Conservation (phyloP, 2,797 vertebrate species). For the Novumbra hubbsi region DNA sequence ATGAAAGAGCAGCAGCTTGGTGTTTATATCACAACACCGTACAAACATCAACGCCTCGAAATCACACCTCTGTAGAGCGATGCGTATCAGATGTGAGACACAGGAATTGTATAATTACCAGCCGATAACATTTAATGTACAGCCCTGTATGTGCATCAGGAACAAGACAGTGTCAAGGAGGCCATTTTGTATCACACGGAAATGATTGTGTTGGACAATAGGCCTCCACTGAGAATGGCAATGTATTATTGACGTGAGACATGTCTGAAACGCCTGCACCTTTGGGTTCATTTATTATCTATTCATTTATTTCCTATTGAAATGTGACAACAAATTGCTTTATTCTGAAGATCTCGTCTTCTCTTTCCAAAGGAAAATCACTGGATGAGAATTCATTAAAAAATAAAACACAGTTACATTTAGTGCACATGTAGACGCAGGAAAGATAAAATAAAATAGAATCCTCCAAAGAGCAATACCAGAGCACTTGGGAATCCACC, state of each 20-base stretch:
- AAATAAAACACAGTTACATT: slow-evolving; percentile 25
- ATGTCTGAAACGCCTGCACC: neutral
- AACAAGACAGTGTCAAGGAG: neutral
- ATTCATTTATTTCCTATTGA: slow-evolving; percentile 40
- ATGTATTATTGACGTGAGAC: neutral
- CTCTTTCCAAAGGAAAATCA: slow-evolving; percentile 51
- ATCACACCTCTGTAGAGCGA: neutral
- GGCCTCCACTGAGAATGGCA: neutral
- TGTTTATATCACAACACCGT: neutral
- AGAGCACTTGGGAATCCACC: slow-evolving; percentile 1
- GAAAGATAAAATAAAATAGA: slow-evolving; percentile 27
- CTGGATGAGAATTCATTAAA: slow-evolving; percentile 28
- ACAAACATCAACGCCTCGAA: neutral
- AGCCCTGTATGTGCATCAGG: neutral
- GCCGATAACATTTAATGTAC: neutral
- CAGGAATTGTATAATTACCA: neutral
- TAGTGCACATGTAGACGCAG: slow-evolving; percentile 19
- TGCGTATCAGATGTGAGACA: neutral
- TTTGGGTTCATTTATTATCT: slow-evolving; percentile 22
- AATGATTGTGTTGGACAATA: neutral
- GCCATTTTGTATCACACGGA: neutral
- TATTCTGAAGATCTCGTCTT: slow-evolving; percentile 16
- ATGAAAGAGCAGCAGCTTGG: neutral
- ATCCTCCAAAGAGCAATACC: slow-evolving; percentile 21
- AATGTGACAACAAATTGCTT: slow-evolving; percentile 30